phyloP scores from a whole-genome alignment of 2,888 invertebrate species.

The Sicus ferrugineus region DNA sequence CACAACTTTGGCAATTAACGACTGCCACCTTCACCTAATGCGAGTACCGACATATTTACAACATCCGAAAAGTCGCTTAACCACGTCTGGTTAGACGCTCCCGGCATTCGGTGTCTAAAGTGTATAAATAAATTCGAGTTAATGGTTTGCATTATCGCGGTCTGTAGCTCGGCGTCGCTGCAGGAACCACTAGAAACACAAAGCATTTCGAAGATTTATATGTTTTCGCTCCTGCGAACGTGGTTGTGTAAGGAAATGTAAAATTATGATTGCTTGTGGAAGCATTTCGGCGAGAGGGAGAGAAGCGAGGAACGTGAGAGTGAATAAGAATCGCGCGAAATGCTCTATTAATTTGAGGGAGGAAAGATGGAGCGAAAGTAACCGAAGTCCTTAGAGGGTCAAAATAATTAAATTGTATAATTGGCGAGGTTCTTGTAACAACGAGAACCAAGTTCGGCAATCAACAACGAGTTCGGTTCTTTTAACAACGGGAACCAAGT shows the following conservation, averaged over 20 bases:
- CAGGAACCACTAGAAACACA: neutral
- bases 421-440: too few species aligned
- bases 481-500: too few species aligned
- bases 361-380: too few species aligned
- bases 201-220: slow-evolving; percentile 18
- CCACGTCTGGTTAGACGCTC: neutral
- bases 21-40: too few species aligned
- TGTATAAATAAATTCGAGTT: slow-evolving; percentile 19
- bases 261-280: neutral
- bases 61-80: neutral
- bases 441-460: too few species aligned
- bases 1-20: too few species aligned
- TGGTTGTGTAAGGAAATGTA: neutral
- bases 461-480: too few species aligned
- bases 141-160: slow-evolving; percentile 4
- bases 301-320: neutral
- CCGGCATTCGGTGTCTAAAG: slow-evolving; percentile 15
- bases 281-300: neutral
- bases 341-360: neutral
- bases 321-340: neutral
- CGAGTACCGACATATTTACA: too few species aligned
- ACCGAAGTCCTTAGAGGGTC: too few species aligned
- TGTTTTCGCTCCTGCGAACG: too few species aligned
- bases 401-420: too few species aligned
- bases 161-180: neutral